Percentiles rank a stretch among this genome's conserved stretches.
Conservation (phyloP, 1,140 invertebrate species). For the Ceratina australensis region DNA sequence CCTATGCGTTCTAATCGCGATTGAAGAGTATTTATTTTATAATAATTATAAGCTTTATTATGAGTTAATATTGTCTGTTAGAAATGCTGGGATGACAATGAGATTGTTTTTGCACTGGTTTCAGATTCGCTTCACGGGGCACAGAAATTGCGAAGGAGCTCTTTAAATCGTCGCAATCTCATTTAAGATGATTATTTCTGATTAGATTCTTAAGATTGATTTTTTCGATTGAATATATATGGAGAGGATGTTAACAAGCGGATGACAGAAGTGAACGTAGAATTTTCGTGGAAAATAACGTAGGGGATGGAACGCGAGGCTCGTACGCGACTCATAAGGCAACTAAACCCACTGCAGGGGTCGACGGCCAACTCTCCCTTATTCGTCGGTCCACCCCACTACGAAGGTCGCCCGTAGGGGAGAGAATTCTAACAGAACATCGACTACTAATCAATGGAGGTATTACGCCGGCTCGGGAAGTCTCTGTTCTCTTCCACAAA, state of each 20-base stretch:
- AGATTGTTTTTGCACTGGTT: too few relatives aligned
- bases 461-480: constrained; percentile 33
- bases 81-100: too few relatives aligned
- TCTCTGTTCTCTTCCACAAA: neutral
- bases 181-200: neutral
- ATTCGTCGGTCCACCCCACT: constrained; percentile 40
- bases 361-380: constrained; percentile 52
- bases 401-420: constrained; percentile 38
- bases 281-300: neutral
- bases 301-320: constrained; percentile 31
- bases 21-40: too few relatives aligned
- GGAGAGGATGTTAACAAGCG: neutral
- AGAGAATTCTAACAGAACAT: constrained; percentile 59
- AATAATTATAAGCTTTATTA: too few relatives aligned
- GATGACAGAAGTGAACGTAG: neutral
- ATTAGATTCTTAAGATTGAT: too few relatives aligned
- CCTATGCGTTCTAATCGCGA: too few relatives aligned
- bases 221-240: too few relatives aligned
- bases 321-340: constrained; percentile 51
- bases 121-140: too few relatives aligned
- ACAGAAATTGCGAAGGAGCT: neutral
- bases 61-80: too few relatives aligned
- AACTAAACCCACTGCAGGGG: constrained; percentile 53
- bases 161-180: neutral
- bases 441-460: constrained; percentile 59